phyloP scores from a whole-genome alignment of 2,797 vertebrate species.

The Halcyon leucocephala region DNA sequence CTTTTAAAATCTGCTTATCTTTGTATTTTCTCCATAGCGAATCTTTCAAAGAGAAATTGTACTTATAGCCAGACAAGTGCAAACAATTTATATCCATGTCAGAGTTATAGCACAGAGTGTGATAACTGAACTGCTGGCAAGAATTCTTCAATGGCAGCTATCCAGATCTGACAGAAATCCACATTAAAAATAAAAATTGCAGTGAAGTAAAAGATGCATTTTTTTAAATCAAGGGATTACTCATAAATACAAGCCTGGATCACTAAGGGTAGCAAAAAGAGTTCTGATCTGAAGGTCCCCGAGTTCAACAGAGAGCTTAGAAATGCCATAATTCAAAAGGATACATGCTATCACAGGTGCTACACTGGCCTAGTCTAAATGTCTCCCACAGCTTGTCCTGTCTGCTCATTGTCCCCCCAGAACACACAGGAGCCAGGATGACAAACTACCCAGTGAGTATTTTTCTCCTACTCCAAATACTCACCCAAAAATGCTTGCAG shows the following conservation, averaged over 20 bases:
- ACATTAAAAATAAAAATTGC: not conserved
- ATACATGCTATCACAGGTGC: no score
- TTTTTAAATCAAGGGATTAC: not conserved
- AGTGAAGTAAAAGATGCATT: not conserved
- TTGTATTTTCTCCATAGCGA: not conserved
- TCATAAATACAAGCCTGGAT: not conserved
- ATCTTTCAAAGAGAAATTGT: not conserved
- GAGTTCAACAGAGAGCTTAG: not conserved
- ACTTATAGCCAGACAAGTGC: not conserved
- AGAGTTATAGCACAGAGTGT: not conserved
- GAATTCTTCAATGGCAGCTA: not conserved
- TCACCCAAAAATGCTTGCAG: accelerated
- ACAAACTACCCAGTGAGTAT: not conserved
- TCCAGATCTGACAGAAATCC: not conserved
- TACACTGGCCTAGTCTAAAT: not conserved
- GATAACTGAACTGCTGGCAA: not conserved
- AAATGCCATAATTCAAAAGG: not conserved
- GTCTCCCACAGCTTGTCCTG: not conserved
- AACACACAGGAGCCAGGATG: not conserved
- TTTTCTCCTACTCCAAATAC: not conserved
- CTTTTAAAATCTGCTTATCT: not conserved
- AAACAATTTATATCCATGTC: not conserved
- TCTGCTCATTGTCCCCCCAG: not conserved
- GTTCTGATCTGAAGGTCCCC: not conserved
- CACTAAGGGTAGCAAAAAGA: not conserved